Conservation (phyloP, 2,797 vertebrate species). For the Gymnothorax javanicus region DNA sequence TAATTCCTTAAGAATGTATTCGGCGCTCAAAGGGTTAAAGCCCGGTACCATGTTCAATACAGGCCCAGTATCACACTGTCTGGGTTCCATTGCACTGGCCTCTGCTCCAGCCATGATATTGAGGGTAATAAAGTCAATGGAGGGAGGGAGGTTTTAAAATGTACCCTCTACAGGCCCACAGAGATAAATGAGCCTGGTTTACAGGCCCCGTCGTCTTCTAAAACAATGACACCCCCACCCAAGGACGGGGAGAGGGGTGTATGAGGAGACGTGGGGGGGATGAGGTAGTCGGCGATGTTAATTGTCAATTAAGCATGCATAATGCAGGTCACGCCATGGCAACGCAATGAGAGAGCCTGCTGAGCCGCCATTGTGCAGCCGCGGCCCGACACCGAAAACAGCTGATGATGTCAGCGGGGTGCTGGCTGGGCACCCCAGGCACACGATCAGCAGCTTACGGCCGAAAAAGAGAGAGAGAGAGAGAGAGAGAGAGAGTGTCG, state of each 20-base stretch:
- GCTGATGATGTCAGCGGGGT: conserved; percentile 93
- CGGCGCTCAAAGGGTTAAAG: conserved; percentile 73
- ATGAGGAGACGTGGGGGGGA: conserved; percentile 80
- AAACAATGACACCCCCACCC: conserved; percentile 83
- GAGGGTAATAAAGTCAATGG: conserved; percentile 70
- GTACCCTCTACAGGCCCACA: conserved; percentile 66
- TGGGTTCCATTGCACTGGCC: conserved; percentile 86
- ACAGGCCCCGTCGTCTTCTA: conserved; percentile 87
- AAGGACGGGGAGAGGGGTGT: conserved; percentile 69
- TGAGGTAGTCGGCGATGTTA: conserved; percentile 87
- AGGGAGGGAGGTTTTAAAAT: conserved; percentile 60
- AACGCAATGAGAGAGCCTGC: conserved; percentile 82
- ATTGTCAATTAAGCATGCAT: conserved; percentile 99
- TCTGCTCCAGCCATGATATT: conserved; percentile 64
- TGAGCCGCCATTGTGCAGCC: conserved; percentile 85
- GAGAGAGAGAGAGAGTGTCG: conserved; percentile 24
- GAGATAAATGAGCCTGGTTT: conserved; percentile 90
- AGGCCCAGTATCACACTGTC: conserved; percentile 77
- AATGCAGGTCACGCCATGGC: conserved; percentile 89
- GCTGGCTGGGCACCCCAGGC: conserved; percentile 87
- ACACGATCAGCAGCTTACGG: conserved; percentile 81
- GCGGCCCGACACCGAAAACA: conserved; percentile 87
- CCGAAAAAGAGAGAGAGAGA: conserved; percentile 48
- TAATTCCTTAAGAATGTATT: too few species aligned
- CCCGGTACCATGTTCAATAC: conserved; percentile 82